phyloP scores from a whole-genome alignment of 1,140 invertebrate genomes.

The Acyrthosiphon pisum region DNA sequence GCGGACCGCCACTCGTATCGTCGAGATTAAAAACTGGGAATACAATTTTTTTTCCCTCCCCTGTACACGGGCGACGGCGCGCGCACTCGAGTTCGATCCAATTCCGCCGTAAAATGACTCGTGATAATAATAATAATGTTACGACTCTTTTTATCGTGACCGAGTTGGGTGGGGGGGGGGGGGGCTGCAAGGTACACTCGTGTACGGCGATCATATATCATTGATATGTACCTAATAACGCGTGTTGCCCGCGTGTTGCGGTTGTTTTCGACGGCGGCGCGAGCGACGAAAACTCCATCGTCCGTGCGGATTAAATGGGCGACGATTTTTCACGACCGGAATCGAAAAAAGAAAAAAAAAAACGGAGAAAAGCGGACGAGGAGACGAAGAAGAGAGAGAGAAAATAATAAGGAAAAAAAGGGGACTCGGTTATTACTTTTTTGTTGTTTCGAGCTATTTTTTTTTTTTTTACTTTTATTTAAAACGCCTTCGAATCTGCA shows the following conservation, averaged over 20 bases:
- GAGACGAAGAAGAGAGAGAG: background rate
- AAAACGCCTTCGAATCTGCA: constrained; percentile 40
- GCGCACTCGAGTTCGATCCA: constrained; percentile 35
- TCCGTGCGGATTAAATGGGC: constrained; percentile 27
- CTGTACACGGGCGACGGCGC: background rate
- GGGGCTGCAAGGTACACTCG: no score
- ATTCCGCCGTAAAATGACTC: constrained; percentile 50
- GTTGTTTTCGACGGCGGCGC: constrained; percentile 15
- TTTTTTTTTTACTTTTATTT: background rate
- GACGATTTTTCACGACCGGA: constrained; percentile 39
- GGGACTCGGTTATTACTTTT: constrained; percentile 51
- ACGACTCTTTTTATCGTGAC: background rate
- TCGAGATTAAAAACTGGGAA: constrained; percentile 31
- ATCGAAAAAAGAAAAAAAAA: background rate
- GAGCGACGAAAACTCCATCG: constrained; percentile 2
- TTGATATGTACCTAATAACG: constrained; percentile 23
- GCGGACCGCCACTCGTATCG: no score
- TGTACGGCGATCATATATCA: background rate
- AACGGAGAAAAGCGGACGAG: background rate
- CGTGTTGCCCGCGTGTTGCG: background rate
- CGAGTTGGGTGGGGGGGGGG: no score
- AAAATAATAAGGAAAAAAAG: constrained; percentile 27
- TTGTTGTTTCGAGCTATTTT: constrained; percentile 22
- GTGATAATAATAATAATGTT: background rate
- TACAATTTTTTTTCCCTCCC: background rate